These are phyloP conservation scores for Dicyrtomina minuta DNA, from an alignment of 2,888 invertebrate species.

Conservation along the genomic window DNA sequence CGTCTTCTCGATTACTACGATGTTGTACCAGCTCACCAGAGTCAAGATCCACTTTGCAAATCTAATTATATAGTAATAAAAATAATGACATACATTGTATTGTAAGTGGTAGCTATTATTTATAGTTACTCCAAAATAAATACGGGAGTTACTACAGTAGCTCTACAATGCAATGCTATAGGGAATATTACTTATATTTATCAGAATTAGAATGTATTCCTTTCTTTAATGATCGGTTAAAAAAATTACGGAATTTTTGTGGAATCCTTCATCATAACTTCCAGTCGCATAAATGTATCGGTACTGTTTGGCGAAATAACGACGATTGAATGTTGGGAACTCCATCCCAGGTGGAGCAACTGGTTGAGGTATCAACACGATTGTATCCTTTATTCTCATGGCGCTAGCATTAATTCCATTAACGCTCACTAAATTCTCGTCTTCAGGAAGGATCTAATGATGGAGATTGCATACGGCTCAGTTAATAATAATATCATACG, in stretches of 20 bases:
- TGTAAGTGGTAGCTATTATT: background rate
- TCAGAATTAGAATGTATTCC: constrained; percentile 20
- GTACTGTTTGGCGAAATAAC: constrained; percentile 56
- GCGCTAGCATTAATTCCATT: constrained; percentile 56
- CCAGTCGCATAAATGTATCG: constrained; percentile 59
- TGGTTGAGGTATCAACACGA: constrained; percentile 52
- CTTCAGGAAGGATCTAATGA: constrained; percentile 49
- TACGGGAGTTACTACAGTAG: no score
- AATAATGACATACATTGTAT: background rate
- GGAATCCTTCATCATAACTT: constrained; percentile 55
- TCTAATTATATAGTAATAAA: constrained; percentile 53
- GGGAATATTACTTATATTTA: background rate
- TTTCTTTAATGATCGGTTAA: no score
- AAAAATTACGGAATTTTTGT: constrained; percentile 54
- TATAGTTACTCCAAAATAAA: no score
- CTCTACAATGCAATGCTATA: background rate
- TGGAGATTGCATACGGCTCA: background rate
- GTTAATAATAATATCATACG: background rate
- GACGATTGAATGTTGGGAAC: constrained; percentile 59
- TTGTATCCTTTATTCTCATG: constrained; percentile 54
- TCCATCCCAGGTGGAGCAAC: constrained; percentile 57
- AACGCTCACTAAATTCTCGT: constrained; percentile 57
- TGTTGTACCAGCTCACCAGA: constrained; percentile 55
- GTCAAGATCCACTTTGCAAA: constrained; percentile 58
- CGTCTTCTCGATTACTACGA: constrained; percentile 55